Base-by-base conservation (phyloP, 2,113 vertebrate species). In the Arizona elegans region DNA sequence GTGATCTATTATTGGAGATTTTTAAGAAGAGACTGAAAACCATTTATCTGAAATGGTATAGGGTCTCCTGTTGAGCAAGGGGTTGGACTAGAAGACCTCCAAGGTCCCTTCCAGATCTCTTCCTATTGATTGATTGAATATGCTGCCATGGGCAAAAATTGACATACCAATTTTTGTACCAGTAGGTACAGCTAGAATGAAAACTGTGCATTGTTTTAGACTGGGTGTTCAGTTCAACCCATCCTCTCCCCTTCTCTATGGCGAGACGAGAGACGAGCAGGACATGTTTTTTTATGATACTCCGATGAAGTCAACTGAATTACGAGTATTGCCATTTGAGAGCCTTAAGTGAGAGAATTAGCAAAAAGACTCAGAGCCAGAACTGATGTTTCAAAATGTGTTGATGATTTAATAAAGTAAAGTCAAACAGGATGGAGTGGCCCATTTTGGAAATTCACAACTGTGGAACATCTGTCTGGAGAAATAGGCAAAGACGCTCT, bases 381-480 rank as follows among this genome's bases (percentile, higher is more conserved):
- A 85, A 81, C 93, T 87, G 88, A 59, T 38, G 91, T 54, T 90
- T 87, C 88, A 90, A 92, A 94, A 94, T 87, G 52, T 94, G 91
- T 94, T 54, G 70, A 92, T 94, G 91, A 92, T 94, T 94, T 94
- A 94, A 94, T 92, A 90, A 47, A 50, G 75, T 38, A 52, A 70
- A 94, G 93, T 87, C 91, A 90, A 94, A 92, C 88, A 87, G 91
- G 93, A 81, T 21, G 29, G 93, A 94, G 90, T 94, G 93, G 88
- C 88, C 43, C 92, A 55, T 89, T 93, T 90, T 87, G 91, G 91
- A 96, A 96, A 90, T 93, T 95, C 95, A 95, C 96, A 97, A 97
- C 96, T 97, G 96, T 90, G 94, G 86, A 97, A 97, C 97, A 97
- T 97, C 97, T 97, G 97, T 96, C 94, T 94, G 93, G 94, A 94